Evolutionary conservation across 2,113 vertebrate genomes (phyloP).

Genomic region (Paedocypris sp.): DNA sequence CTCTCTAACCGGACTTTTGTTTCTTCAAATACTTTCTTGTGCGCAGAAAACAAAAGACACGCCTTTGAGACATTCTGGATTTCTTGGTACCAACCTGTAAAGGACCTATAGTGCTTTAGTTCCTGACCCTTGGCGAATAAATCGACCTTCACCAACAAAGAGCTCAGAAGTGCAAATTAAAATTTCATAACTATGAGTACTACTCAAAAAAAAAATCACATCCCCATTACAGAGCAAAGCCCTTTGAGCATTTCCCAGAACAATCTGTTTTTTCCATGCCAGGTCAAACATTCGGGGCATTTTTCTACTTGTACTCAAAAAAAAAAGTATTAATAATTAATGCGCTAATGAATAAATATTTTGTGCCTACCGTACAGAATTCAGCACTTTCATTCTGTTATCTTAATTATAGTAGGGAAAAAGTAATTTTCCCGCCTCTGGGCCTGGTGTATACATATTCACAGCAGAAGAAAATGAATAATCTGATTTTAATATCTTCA

Average conservation of each 20-base stretch:
- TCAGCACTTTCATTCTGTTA: slow-evolving; percentile 32
- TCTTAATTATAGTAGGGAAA: slow-evolving; percentile 23
- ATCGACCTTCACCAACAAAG: slow-evolving; percentile 8
- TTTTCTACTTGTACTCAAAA: slow-evolving; percentile 17
- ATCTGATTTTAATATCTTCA: slow-evolving; percentile 24
- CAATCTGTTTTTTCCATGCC: background rate
- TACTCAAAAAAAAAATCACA: slow-evolving; percentile 10
- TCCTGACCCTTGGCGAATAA: slow-evolving; percentile 28
- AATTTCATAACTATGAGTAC: slow-evolving; percentile 33
- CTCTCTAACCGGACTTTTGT: background rate
- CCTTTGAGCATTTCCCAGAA: slow-evolving; percentile 16
- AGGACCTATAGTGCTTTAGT: slow-evolving; percentile 29
- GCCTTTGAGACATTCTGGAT: background rate
- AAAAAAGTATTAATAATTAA: slow-evolving; percentile 38
- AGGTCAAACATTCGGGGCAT: slow-evolving; percentile 34
- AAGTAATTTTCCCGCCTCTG: background rate
- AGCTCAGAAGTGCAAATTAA: slow-evolving; percentile 29
- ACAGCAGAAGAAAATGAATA: slow-evolving; percentile 27
- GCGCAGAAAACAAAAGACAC: background rate
- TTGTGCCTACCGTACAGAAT: slow-evolving; percentile 17
- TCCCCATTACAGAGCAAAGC: slow-evolving; percentile 23
- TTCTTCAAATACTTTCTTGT: background rate
- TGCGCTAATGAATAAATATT: slow-evolving; percentile 27
- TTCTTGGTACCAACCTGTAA: background rate
- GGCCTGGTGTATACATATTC: slow-evolving; percentile 17